Conservation (phyloP, 1,140 invertebrate species). For the Phymastichus coffea region DNA sequence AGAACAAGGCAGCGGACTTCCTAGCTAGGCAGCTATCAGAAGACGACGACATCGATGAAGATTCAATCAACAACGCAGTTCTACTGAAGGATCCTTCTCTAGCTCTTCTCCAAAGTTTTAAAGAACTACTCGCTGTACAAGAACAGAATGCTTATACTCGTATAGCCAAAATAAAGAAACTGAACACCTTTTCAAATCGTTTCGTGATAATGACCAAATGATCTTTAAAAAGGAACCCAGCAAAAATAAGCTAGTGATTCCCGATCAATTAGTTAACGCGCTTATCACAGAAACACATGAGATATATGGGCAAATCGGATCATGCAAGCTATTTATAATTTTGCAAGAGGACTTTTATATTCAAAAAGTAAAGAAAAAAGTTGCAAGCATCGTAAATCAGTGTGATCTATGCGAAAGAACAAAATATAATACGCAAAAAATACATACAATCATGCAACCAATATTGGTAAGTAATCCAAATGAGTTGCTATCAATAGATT, state of each 20-base stretch:
- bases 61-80: background rate
- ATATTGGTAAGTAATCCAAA: background rate
- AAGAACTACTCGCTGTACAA: background rate
- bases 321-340: constrained; percentile 2
- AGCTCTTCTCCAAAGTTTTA: background rate
- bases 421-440: constrained; percentile 12
- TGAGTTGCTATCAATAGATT: constrained; percentile 25
- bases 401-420: constrained; percentile 25
- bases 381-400: background rate
- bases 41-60: background rate
- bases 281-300: constrained; percentile 26
- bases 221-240: background rate
- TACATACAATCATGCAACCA: constrained; percentile 3
- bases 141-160: background rate
- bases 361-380: background rate
- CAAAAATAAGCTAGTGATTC: background rate
- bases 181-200: background rate
- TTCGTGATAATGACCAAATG: background rate
- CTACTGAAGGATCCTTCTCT: background rate
- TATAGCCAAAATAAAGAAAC: constrained; percentile 3
- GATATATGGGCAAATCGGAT: constrained; percentile 24
- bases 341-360: constrained; percentile 20
- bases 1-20: constrained; percentile 40
- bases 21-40: constrained; percentile 15
- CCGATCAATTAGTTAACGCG: background rate